phyloP scores from a whole-genome alignment of 2,113 vertebrate genomes.

The Onychostoma macrolepis region DNA sequence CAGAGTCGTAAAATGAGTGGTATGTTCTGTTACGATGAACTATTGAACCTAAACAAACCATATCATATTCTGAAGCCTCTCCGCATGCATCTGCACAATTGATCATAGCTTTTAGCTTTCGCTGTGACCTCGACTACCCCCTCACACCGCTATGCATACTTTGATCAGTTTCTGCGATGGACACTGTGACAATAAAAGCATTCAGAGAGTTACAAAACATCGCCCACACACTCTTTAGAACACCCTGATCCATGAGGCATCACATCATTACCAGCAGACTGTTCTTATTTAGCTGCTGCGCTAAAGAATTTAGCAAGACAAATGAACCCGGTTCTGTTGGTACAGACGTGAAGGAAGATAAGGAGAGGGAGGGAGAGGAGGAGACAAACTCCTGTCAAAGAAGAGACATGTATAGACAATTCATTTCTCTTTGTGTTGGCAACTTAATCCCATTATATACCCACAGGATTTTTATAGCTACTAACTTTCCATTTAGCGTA shows the following conservation, averaged over 20 bases:
- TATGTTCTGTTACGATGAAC: constrained; percentile 11
- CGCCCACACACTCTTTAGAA: constrained; percentile 60
- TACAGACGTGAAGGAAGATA: constrained; percentile 13
- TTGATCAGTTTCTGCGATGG: constrained; percentile 39
- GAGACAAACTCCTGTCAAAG: constrained; percentile 4
- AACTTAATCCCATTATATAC: constrained; percentile 44
- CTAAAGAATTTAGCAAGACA: constrained; percentile 52
- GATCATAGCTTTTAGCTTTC: constrained; percentile 38
- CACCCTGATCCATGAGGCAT: constrained; percentile 36
- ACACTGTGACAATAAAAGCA: constrained; percentile 5
- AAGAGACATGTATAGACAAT: constrained; percentile 10
- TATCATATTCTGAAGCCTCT: constrained; percentile 28
- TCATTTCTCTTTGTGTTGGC: constrained; percentile 49
- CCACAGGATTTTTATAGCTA: constrained; percentile 36
- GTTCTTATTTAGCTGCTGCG: constrained; percentile 47
- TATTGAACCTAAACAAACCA: constrained; percentile 43
- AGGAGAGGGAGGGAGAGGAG: constrained; percentile 12
- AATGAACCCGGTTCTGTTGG: constrained; percentile 40
- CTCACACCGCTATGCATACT: background rate
- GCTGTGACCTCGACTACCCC: constrained; percentile 7
- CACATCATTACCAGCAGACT: constrained; percentile 66
- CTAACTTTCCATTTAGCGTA: constrained; percentile 27
- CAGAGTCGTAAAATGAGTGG: background rate
- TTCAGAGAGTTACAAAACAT: constrained; percentile 33
- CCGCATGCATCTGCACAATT: constrained; percentile 20